Evolutionary conservation across 2,888 invertebrate species (phyloP).

Genomic region (Eristalis arbustorum): DNA sequence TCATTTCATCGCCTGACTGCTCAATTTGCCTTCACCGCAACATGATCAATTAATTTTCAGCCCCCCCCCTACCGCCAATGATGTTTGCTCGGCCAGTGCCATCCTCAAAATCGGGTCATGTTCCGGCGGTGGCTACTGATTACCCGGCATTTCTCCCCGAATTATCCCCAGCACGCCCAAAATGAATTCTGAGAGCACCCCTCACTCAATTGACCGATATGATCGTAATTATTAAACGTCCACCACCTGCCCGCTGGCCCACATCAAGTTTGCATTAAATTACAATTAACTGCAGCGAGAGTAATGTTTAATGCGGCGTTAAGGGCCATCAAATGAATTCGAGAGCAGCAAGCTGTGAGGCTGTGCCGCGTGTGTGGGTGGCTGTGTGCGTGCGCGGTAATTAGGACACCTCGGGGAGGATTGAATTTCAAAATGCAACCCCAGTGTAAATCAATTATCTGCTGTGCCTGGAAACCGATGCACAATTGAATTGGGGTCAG

Average conservation of each 20-base stretch:
- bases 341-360: background rate
- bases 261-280: background rate
- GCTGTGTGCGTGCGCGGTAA: background rate
- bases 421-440: background rate
- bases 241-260: background rate
- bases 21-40: background rate
- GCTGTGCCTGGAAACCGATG: background rate
- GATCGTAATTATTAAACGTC: background rate
- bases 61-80: background rate
- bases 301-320: slow-evolving; percentile 1
- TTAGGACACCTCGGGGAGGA: background rate
- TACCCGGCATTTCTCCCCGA: background rate
- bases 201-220: background rate
- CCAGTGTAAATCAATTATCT: background rate
- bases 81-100: background rate
- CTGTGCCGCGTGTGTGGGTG: background rate
- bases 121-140: background rate
- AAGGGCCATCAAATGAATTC: slow-evolving; percentile 4
- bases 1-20: background rate
- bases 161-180: background rate
- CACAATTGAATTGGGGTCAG: background rate
- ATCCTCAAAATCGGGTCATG: background rate
- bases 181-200: background rate
- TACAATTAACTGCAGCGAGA: background rate
- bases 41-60: background rate